phyloP scores from a whole-genome alignment of 2,888 invertebrate genomes.

The Nebria salina region DNA sequence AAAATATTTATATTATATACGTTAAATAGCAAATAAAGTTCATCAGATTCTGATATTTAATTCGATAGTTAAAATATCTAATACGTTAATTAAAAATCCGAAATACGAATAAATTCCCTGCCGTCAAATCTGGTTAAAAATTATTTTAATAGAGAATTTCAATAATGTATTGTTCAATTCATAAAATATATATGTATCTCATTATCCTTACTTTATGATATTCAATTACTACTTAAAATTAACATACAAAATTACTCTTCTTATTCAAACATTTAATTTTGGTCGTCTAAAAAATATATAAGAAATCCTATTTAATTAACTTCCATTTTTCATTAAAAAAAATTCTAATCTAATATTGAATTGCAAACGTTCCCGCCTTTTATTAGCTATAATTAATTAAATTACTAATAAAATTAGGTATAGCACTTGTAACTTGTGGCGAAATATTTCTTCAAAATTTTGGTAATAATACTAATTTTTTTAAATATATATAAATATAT shows the following conservation, averaged over 20 bases:
- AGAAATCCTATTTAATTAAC: background rate
- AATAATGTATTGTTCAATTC: no score
- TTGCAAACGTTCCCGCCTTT: slow-evolving; percentile 44
- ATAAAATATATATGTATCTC: background rate
- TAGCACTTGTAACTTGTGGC: slow-evolving; percentile 38
- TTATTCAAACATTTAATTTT: background rate
- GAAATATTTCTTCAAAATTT: slow-evolving; percentile 6
- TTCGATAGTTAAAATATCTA: no score
- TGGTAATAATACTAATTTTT: background rate
- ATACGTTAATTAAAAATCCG: no score
- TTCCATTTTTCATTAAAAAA: slow-evolving; percentile 15
- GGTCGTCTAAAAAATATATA: background rate
- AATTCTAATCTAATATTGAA: slow-evolving; percentile 37
- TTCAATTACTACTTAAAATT: background rate
- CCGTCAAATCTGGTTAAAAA: background rate
- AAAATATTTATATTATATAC: no score
- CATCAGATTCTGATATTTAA: no score
- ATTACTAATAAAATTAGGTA: slow-evolving; percentile 29
- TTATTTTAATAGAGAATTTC: background rate
- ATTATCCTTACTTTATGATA: background rate
- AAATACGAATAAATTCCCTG: background rate
- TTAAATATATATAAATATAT: background rate
- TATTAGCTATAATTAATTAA: slow-evolving; percentile 34
- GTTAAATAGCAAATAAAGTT: no score
- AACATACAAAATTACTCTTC: background rate